These are phyloP conservation scores for Hemitrygon akajei DNA, from an alignment of 2,797 vertebrate genomes.

Conservation along the genomic window DNA sequence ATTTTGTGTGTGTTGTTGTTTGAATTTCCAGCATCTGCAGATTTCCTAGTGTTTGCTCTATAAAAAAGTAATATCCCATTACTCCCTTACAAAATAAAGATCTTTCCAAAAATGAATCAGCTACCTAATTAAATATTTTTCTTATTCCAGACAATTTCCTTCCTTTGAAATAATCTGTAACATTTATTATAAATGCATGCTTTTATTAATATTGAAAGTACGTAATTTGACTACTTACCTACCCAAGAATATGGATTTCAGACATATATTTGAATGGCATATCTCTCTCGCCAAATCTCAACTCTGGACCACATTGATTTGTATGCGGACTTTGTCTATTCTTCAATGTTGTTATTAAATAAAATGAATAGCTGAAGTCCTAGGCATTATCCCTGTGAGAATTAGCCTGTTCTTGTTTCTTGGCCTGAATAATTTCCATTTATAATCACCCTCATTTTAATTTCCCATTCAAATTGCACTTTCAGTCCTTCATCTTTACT, in stretches of 20 bases:
- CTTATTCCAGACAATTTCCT: too few species aligned
- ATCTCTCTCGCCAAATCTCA: neutral
- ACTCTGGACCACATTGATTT: neutral
- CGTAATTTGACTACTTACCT: neutral
- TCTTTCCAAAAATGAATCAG: neutral
- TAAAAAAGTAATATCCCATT: neutral
- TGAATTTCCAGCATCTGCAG: too few species aligned
- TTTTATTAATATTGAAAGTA: neutral
- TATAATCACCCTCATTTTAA: constrained; percentile 32
- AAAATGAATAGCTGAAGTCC: constrained; percentile 18
- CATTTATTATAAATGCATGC: neutral
- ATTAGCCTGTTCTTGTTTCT: constrained; percentile 5
- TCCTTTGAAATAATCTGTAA: neutral
- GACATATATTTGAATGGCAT: neutral
- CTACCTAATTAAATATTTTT: neutral
- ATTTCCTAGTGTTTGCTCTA: too few species aligned
- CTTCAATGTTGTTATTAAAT: constrained; percentile 7
- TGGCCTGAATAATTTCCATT: constrained; percentile 28
- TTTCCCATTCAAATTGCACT: neutral
- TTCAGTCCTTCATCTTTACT: neutral
- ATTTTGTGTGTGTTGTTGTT: too few species aligned
- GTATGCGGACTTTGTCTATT: neutral
- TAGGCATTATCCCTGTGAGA: constrained; percentile 24
- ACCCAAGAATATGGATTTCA: neutral
- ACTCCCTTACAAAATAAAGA: neutral